Evolutionary conservation across 1,140 invertebrate species (phyloP), one percentile per base, ranked within the genome.

Genomic region (Oscheius sp.): DNA sequence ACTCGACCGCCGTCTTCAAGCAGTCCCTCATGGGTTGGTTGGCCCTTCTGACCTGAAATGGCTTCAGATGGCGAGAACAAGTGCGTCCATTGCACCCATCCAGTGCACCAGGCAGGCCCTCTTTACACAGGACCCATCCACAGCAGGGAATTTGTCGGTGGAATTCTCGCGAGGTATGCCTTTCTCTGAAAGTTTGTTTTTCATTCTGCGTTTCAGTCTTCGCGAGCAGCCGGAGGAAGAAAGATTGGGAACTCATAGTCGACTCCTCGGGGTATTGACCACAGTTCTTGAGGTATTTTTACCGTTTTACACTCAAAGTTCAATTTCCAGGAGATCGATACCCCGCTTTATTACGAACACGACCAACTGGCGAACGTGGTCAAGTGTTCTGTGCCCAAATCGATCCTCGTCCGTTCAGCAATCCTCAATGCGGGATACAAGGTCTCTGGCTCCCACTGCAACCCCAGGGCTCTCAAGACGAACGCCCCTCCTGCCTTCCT

Each of bases 371-470:
- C 79, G 46, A 68, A 68, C 45, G 42, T 79, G n/a, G 55, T 79
- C 15, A 79, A 78, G 68, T 77, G 49, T 32, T 61, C 69, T 10
- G 72, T 80, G 61, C 77, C 79, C 75, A 80, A 79, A 36, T 29
- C 61, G n/a, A 36, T 69, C n/a, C 38, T 35, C 35, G 49, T 80
- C 23, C 73, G 94, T 78, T 99, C 96, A 1, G 95, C 95, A 0
- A 85, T 99, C 58, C 82, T 98, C 26, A 93, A 97, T 88, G 92
- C 91, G 13, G 95, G 95, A 0, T 97, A 93, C 86, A 18, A 68
- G 66, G 94, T 97, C 2, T 97, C 95, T 0, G 90, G 90, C 74
- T 95, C 95, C 0, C 97, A 99, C 86, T 91, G 92, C 62, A 89
- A 89, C 61, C 91, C 90, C 79, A 89, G 90, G 73, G 94, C 93